A percentile compares a stretch with the other conserved stretches of the same genome.
Evolutionary conservation across 2,113 vertebrate species (phyloP).

Genomic region (Tringa solitaria): DNA sequence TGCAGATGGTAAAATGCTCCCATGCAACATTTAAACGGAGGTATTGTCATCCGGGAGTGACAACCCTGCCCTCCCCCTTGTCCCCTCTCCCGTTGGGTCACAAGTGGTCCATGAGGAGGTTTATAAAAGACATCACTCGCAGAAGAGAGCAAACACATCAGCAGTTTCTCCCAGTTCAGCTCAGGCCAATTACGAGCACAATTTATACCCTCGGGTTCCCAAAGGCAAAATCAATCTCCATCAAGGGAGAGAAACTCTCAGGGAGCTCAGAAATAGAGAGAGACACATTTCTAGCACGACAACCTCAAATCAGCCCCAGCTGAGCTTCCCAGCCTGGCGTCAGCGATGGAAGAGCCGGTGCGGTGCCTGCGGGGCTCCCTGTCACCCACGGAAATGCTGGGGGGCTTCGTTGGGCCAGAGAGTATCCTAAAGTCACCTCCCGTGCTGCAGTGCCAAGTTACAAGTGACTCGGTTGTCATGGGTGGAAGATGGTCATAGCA

Average conservation of each 20-base stretch:
- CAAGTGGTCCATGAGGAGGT: neutral
- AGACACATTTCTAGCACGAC: neutral
- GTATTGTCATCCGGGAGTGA: accelerated
- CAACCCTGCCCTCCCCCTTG: neutral
- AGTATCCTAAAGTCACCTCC: neutral
- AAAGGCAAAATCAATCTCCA: conserved; percentile 70
- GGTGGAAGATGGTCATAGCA: neutral
- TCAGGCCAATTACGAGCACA: conserved; percentile 63
- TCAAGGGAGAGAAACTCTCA: conserved; percentile 50
- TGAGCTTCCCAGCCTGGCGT: neutral
- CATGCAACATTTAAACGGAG: neutral
- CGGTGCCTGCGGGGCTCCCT: neutral
- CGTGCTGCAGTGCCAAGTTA: neutral
- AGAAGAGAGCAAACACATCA: conserved; percentile 51
- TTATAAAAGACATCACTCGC: conserved; percentile 51
- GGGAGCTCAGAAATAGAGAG: conserved; percentile 31
- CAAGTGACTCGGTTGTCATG: accelerated
- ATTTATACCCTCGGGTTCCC: conserved; percentile 61
- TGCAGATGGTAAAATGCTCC: neutral
- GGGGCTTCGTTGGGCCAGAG: accelerated
- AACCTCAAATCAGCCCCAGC: neutral
- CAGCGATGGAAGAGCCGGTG: neutral
- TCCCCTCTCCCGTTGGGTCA: neutral
- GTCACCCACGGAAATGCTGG: neutral
- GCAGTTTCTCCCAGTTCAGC: conserved; percentile 70